Evolutionary conservation across 2,113 vertebrate species (phyloP).

Genomic region (Anolis carolinensis): DNA sequence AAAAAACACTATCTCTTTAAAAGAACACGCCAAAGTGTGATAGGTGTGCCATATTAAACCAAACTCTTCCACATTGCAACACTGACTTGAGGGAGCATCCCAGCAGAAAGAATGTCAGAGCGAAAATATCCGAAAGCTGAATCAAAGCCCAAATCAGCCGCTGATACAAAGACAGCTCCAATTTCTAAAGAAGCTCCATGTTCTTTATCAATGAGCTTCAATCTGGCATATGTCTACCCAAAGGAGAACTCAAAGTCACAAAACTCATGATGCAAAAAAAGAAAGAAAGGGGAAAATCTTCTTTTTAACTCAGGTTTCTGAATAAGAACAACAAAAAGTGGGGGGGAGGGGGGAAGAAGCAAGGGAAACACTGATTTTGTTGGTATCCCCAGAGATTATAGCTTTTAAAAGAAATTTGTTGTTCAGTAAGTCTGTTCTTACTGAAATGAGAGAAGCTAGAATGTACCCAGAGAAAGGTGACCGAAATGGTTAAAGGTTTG

Average conservation of each 20-base stretch:
- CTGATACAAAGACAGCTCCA: not conserved
- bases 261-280: not conserved
- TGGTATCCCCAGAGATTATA: not conserved
- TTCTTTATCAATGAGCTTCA: constrained; percentile 42
- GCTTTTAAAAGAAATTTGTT: too few relatives aligned
- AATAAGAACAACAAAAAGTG: not conserved
- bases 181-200: not conserved
- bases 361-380: not conserved
- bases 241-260: not conserved
- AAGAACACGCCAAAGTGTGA: not conserved
- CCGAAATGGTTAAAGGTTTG: too few relatives aligned
- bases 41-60: not conserved
- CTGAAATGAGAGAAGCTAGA: too few relatives aligned
- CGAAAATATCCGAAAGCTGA: constrained; percentile 23
- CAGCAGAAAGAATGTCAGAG: not conserved
- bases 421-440: too few relatives aligned
- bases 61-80: not conserved
- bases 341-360: too few relatives aligned
- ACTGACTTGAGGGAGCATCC: constrained; percentile 9
- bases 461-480: too few relatives aligned
- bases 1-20: not conserved
- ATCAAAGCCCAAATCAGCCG: constrained; percentile 25
- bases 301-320: not conserved
- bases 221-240: constrained; percentile 9
- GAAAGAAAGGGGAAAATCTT: not conserved